Base-by-base conservation (phyloP, 2,888 invertebrate species). In the Scrobipalpa costella region DNA sequence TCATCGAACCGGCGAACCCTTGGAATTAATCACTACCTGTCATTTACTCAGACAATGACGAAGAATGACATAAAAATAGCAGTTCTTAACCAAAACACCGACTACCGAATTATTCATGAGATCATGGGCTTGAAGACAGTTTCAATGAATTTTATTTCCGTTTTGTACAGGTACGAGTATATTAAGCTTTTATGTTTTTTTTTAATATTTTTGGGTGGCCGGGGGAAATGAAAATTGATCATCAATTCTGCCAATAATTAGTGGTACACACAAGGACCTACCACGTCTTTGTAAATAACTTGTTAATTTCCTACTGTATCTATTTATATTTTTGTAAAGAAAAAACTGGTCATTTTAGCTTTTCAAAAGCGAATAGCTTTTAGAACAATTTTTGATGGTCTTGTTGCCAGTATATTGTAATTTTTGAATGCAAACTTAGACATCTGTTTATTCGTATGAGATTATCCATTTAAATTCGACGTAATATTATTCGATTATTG, bases 101-200 rank as follows among this genome's bases (percentile, higher is more conserved):
- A n/a, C 58, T 21, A 6, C 38, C 40, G 27, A 21, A 13, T 55
- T 40, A 58, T 58, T 58, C 38, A 58, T 58, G 17, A 57, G 58
- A 40, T 58, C 38, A 58, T 58, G 17, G 36, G 58, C 5, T 11
- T 2, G 36, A 17, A 19, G 38, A 59, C 44, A 40, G 52, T 33
- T 52, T 13, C 52, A 40, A 59, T 57, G 19, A 59, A 13, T 44
- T 44, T 38, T 36, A 61, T 49, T 64, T 61, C 61, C 61, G 61
- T 57, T 49, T 40, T 17, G 33, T 21, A 11, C 50, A 13, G 19
- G 61, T 52, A 6, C n/a, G n/a, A 33, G 11, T 49, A 40, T 57
- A 8, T 33, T 61, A 49, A 57, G 57, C 47, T 47, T n/a, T 8
- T 15, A 33, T 27, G 33, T n/a, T 55, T 13, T 15, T 55, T 34